Conservation (phyloP, 2,797 vertebrate species). For the Falco columbarius region DNA sequence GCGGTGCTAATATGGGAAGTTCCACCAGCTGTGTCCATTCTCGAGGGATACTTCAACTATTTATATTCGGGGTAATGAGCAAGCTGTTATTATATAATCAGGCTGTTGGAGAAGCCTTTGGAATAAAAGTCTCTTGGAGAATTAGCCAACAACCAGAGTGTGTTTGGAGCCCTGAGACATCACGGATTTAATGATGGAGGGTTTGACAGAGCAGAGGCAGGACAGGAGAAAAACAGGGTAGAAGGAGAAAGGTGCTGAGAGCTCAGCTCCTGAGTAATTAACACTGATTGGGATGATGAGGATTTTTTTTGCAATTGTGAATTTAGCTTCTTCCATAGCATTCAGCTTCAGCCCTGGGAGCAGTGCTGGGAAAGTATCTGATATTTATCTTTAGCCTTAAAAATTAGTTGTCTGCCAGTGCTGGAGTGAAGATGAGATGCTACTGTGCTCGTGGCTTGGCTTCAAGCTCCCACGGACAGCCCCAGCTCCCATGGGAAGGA, state of each 20-base stretch:
- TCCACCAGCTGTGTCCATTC: conserved; percentile 73
- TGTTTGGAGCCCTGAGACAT: not conserved
- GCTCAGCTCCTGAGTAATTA: not conserved
- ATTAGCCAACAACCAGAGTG: conserved; percentile 24
- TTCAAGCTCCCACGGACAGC: not conserved
- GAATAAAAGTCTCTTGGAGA: conserved; percentile 51
- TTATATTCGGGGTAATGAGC: conserved; percentile 72
- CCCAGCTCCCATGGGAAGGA: not conserved
- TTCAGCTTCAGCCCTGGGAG: not conserved
- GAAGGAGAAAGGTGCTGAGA: not conserved
- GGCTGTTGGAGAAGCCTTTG: conserved; percentile 69
- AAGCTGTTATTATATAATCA: conserved; percentile 76
- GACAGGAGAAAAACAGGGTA: not conserved
- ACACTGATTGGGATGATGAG: accelerated
- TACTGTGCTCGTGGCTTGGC: accelerated
- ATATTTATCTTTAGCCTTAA: not conserved
- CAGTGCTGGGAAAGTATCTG: not conserved
- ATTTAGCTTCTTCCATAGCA: not conserved
- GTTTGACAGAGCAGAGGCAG: conserved; percentile 1
- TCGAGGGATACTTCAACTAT: conserved; percentile 71
- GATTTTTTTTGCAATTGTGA: not conserved
- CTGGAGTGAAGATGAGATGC: not conserved
- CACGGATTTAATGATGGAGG: not conserved
- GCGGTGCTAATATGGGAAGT: conserved; percentile 68
- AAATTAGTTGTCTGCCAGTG: not conserved